Conservation (phyloP, 2,888 invertebrate genomes). For the Drosophila aldrichi region DNA sequence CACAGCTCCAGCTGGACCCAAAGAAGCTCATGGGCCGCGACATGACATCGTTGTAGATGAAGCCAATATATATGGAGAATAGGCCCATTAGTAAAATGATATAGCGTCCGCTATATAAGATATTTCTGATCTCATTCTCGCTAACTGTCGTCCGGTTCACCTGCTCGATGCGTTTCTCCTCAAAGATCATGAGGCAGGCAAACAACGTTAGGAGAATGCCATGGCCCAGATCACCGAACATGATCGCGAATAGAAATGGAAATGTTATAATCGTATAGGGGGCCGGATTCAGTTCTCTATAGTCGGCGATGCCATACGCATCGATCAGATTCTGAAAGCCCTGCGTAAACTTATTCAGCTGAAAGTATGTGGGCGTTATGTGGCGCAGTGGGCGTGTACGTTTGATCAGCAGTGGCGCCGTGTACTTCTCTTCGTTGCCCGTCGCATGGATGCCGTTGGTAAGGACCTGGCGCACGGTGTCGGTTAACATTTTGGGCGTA, state of each 20-base stretch:
- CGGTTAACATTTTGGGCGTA: slow-evolving; percentile 90
- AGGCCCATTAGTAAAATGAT: slow-evolving; percentile 98
- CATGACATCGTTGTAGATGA: slow-evolving; percentile 98
- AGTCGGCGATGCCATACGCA: slow-evolving; percentile 96
- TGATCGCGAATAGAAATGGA: slow-evolving; percentile 97
- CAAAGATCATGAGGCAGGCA: slow-evolving; percentile 91
- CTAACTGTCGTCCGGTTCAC: slow-evolving; percentile 85
- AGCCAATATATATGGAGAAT: slow-evolving; percentile 98
- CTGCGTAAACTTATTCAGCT: slow-evolving; percentile 94
- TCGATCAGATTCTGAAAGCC: slow-evolving; percentile 94
- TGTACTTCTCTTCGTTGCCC: slow-evolving; percentile 79
- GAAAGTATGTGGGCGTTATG: slow-evolving; percentile 92
- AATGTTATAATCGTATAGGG: slow-evolving; percentile 95
- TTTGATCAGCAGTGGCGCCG: slow-evolving; percentile 91
- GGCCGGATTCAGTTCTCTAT: slow-evolving; percentile 96
- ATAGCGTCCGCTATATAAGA: slow-evolving; percentile 98
- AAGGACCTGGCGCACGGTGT: slow-evolving; percentile 90
- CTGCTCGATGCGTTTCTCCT: slow-evolving; percentile 90
- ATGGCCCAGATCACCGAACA: slow-evolving; percentile 98
- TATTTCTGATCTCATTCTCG: slow-evolving; percentile 95
- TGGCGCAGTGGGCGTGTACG: slow-evolving; percentile 11
- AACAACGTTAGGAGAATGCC: slow-evolving; percentile 93
- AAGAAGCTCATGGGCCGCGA: slow-evolving; percentile 97
- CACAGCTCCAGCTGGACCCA: slow-evolving; percentile 92
- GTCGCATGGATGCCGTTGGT: slow-evolving; percentile 85